These are phyloP conservation scores for Tangara arthus DNA, from an alignment of 2,797 vertebrate species.

Conservation along the genomic window DNA sequence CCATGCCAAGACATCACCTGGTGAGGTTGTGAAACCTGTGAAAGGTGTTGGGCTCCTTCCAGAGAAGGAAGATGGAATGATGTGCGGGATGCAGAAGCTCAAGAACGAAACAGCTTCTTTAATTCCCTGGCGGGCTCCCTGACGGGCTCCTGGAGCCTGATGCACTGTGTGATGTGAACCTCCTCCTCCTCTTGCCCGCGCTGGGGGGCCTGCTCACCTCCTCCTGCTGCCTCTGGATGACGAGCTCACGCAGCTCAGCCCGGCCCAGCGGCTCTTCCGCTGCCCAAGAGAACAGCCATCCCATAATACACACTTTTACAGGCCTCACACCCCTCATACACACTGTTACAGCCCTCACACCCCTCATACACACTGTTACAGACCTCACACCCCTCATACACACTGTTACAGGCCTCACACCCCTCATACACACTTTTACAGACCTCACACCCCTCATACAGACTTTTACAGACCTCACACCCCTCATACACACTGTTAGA, in stretches of 20 bases:
- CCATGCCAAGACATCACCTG: neutral
- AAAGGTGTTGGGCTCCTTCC: neutral
- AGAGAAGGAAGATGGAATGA: neutral
- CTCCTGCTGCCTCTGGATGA: neutral
- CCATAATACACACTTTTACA: rapidly evolving
- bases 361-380: rapidly evolving
- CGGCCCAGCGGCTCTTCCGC: conserved; percentile 48
- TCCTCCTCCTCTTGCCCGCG: neutral
- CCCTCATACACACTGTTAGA: rapidly evolving
- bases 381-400: rapidly evolving
- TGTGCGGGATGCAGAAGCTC: neutral
- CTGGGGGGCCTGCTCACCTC: rapidly evolving
- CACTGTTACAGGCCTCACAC: rapidly evolving
- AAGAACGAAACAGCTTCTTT: neutral
- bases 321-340: neutral
- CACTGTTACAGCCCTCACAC: rapidly evolving
- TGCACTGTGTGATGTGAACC: rapidly evolving
- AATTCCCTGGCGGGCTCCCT: neutral
- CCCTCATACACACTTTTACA: too few species aligned
- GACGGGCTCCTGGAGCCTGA: neutral
- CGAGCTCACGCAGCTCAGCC: neutral
- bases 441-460: too few species aligned
- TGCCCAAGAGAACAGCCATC: neutral
- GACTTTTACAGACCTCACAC: rapidly evolving
- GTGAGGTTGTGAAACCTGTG: neutral